phyloP scores from a whole-genome alignment of 2,113 vertebrate species.

The Myotis brandtii region DNA sequence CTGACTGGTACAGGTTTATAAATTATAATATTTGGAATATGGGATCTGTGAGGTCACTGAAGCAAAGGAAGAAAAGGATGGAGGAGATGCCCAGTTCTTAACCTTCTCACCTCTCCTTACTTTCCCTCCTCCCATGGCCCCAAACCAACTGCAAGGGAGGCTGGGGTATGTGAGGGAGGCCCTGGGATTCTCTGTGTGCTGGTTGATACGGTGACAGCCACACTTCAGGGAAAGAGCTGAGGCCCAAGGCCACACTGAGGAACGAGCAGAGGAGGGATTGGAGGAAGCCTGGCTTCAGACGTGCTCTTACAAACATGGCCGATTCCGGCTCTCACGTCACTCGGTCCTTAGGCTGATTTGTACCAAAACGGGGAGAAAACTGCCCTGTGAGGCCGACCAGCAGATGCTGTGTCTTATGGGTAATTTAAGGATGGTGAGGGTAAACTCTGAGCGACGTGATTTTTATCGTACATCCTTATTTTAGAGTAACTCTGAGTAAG shows the following conservation, averaged over 20 bases:
- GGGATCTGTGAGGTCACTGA: background rate
- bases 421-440: background rate
- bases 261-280: background rate
- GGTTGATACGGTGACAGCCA: background rate
- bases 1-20: background rate
- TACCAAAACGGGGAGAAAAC: background rate
- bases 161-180: background rate
- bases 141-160: background rate
- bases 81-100: background rate
- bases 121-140: background rate
- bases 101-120: background rate
- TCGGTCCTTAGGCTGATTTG: background rate
- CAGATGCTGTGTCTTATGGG: background rate
- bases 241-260: background rate
- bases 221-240: background rate
- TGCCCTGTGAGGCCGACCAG: background rate
- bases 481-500: background rate
- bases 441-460: background rate
- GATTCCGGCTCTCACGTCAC: background rate
- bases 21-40: background rate
- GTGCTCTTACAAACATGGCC: rapidly evolving
- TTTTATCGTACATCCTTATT: background rate
- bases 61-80: background rate
- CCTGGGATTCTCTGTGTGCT: background rate
- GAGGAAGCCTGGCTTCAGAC: background rate